phyloP scores from a whole-genome alignment of 2,113 vertebrate species.

The Sorex araneus region DNA sequence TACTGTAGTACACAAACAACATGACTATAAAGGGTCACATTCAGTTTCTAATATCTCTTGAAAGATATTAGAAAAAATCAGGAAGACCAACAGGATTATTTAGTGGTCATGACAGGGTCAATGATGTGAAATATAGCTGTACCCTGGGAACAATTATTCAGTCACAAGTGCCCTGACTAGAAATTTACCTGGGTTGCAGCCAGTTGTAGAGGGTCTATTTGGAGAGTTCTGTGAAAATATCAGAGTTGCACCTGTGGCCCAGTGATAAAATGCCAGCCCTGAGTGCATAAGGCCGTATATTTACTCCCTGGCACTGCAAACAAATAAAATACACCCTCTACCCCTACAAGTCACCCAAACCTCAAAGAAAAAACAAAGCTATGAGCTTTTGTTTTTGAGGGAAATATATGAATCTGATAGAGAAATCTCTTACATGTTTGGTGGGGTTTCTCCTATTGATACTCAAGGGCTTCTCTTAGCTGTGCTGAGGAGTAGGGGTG shows the following conservation, averaged over 20 bases:
- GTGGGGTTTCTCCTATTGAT: no score
- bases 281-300: no score
- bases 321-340: no score
- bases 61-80: conserved; percentile 34
- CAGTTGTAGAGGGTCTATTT: not conserved
- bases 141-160: not conserved
- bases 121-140: not conserved
- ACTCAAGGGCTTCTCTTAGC: no score
- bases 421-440: not conserved
- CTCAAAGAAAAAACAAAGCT: no score
- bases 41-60: not conserved
- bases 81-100: not conserved
- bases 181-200: not conserved
- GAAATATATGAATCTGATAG: not conserved
- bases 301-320: no score
- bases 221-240: not conserved
- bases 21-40: not conserved
- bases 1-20: not conserved
- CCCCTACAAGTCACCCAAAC: not conserved
- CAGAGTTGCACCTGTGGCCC: no score
- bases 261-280: no score
- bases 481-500: no score
- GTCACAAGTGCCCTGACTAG: not conserved
- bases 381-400: not conserved
- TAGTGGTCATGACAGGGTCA: not conserved